Conservation (phyloP, 2,888 invertebrate genomes). For the Diarsia brunnea region DNA sequence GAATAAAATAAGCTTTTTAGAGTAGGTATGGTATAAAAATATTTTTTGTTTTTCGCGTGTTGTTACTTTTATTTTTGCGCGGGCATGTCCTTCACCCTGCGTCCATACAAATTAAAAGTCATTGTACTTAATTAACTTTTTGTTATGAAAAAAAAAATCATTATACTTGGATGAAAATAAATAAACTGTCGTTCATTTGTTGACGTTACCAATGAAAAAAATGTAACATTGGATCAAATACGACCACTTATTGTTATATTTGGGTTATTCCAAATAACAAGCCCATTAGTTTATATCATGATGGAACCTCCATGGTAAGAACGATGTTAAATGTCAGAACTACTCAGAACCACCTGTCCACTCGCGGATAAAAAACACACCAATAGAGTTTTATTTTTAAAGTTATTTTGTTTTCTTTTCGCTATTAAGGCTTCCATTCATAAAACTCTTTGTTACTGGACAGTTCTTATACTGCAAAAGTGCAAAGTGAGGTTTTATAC, state of each 20-base stretch:
- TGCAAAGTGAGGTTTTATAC: slow-evolving; percentile 4
- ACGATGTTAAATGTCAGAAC: background rate
- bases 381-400: background rate
- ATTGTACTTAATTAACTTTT: background rate
- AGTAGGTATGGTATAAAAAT: no score
- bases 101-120: background rate
- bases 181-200: background rate
- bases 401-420: no score
- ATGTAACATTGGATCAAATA: background rate
- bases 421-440: background rate
- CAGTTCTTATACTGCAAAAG: background rate
- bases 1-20: no score
- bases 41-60: background rate
- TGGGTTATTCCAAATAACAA: background rate
- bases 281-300: background rate
- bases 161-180: background rate
- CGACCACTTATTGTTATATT: background rate
- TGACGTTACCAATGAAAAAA: background rate
- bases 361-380: background rate
- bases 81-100: background rate
- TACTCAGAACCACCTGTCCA: background rate
- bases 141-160: background rate
- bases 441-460: background rate
- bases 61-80: background rate
- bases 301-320: background rate